phyloP scores from a whole-genome alignment of 2,113 vertebrate species.

The Vireo altiloquus region DNA sequence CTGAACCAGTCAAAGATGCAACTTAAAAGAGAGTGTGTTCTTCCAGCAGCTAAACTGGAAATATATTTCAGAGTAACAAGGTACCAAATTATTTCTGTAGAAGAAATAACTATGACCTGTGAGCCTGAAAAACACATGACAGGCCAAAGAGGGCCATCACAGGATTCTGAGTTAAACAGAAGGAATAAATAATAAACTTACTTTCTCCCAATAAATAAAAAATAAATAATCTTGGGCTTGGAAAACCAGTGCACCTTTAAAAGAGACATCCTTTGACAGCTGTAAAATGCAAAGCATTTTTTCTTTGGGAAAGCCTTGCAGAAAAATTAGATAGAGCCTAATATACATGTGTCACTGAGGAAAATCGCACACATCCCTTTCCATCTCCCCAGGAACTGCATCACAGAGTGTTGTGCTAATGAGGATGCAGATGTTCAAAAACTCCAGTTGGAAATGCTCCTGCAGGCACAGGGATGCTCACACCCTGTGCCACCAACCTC shows the following conservation, averaged over 20 bases:
- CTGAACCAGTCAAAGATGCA: not conserved
- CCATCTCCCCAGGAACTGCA: not conserved
- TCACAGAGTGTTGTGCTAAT: not conserved
- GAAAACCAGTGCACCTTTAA: not conserved
- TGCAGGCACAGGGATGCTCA: not conserved
- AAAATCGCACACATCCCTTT: not conserved
- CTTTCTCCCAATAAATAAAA: not conserved
- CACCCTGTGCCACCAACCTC: not conserved
- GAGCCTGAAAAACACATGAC: not conserved
- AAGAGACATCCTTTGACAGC: not conserved
- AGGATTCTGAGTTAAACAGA: not conserved
- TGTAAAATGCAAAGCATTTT: not conserved
- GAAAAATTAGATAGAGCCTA: not conserved
- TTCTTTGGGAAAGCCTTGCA: not conserved
- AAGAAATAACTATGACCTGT: not conserved
- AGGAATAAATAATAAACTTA: not conserved
- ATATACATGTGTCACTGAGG: not conserved
- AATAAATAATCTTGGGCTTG: fast-evolving
- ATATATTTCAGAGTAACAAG: not conserved
- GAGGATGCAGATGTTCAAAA: not conserved
- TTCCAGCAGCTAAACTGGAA: not conserved
- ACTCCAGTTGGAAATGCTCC: not conserved
- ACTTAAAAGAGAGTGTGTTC: not conserved
- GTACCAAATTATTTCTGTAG: not conserved
- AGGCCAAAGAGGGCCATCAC: not conserved